Evolutionary conservation across 2,113 vertebrate species (phyloP).

Genomic region (Montifringilla adamsi): DNA sequence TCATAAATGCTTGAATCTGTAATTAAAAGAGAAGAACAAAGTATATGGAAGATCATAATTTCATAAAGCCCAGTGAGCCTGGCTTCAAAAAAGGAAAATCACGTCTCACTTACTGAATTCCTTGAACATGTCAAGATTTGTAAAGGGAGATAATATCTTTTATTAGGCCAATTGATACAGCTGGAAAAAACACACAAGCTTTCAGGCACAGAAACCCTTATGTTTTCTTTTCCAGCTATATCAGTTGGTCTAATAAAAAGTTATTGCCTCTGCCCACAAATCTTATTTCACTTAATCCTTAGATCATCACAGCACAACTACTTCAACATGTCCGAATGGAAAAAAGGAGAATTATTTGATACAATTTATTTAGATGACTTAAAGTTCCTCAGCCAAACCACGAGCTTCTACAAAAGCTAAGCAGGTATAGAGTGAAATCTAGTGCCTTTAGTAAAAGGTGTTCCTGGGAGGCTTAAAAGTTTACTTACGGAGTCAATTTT

Average conservation of each 20-base stretch:
- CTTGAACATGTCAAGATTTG: slow-evolving; percentile 48
- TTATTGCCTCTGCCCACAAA: slow-evolving; percentile 27
- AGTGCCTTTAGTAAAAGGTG: background rate
- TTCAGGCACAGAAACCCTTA: slow-evolving; percentile 21
- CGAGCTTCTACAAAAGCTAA: background rate
- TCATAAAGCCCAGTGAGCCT: background rate
- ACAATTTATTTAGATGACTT: background rate
- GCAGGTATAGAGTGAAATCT: background rate
- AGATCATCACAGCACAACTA: background rate
- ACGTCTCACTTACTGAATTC: slow-evolving; percentile 17
- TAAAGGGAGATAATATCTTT: slow-evolving; percentile 47
- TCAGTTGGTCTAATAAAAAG: slow-evolving; percentile 44
- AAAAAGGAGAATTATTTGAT: background rate
- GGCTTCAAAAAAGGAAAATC: slow-evolving; percentile 51
- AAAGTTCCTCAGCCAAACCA: background rate
- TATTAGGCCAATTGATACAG: slow-evolving; percentile 21
- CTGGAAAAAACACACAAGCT: slow-evolving; percentile 47
- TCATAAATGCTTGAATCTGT: background rate
- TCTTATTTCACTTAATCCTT: slow-evolving; percentile 5
- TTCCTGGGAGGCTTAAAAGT: background rate
- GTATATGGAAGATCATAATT: background rate
- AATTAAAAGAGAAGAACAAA: background rate
- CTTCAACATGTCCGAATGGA: background rate
- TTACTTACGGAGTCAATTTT: background rate
- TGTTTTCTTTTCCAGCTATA: slow-evolving; percentile 35